Conservation (phyloP, 2,113 vertebrate species). For the Nibea coibor region DNA sequence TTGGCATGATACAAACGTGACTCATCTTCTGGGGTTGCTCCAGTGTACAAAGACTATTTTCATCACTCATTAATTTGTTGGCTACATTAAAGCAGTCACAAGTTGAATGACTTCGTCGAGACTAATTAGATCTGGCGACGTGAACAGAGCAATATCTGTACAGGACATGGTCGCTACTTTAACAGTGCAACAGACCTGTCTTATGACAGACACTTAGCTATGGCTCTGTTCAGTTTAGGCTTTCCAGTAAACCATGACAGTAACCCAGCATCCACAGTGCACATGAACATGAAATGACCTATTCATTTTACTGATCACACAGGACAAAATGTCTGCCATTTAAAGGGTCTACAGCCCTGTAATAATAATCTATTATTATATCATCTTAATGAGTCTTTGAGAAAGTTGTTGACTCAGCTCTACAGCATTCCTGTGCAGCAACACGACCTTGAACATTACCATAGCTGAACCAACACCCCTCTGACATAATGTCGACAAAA, state of each 20-base stretch:
- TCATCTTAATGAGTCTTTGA: background rate
- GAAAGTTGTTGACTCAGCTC: background rate
- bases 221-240: background rate
- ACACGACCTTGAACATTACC: background rate
- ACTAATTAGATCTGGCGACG: background rate
- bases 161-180: background rate
- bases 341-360: background rate
- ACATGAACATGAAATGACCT: background rate
- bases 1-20: constrained; percentile 16
- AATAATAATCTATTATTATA: background rate
- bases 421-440: background rate
- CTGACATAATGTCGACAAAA: background rate
- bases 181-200: background rate
- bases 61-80: constrained; percentile 8
- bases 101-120: background rate
- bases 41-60: constrained; percentile 2
- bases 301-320: background rate
- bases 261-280: background rate
- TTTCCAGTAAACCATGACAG: background rate
- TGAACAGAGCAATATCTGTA: background rate
- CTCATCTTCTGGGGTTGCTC: constrained; percentile 1
- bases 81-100: background rate
- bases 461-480: background rate
- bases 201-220: background rate
- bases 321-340: no score